Conservation (phyloP, 2,797 vertebrate genomes). For the Gobio occitaniae region DNA sequence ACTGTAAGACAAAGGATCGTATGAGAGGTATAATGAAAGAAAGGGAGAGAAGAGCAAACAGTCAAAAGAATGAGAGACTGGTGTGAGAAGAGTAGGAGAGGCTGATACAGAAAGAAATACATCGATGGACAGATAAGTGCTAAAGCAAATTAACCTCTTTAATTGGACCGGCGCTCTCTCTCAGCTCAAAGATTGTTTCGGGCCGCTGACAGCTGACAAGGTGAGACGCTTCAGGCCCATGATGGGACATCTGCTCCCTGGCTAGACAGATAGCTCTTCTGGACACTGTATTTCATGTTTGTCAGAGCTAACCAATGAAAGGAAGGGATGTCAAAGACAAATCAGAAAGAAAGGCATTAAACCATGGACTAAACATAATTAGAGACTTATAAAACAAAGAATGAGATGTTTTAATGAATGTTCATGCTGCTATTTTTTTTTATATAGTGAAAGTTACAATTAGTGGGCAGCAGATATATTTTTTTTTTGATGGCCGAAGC, state of each 20-base stretch:
- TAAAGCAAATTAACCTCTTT: conserved; percentile 81
- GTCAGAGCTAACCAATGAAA: conserved; percentile 10
- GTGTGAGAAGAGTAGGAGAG: conserved; percentile 69
- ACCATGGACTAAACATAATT: not conserved
- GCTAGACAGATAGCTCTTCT: conserved; percentile 38
- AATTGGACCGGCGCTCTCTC: conserved; percentile 77
- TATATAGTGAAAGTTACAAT: not conserved
- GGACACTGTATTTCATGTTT: conserved; percentile 26
- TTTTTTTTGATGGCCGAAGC: not conserved
- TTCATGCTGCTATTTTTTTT: not conserved
- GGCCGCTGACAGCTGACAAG: conserved; percentile 81
- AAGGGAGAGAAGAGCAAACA: conserved; percentile 33
- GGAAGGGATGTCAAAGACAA: not conserved
- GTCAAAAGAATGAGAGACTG: conserved; percentile 41
- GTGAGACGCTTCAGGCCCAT: conserved; percentile 71
- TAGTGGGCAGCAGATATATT: not conserved
- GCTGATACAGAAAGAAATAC: conserved; percentile 37
- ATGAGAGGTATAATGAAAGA: conserved; percentile 26
- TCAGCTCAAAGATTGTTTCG: conserved; percentile 75
- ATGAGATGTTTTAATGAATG: not conserved
- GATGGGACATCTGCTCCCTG: conserved; percentile 47
- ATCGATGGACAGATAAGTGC: conserved; percentile 22
- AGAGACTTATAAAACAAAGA: conserved; percentile 3
- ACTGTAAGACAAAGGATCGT: not conserved
- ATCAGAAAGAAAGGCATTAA: conserved; percentile 6